These are phyloP conservation scores for Cathartes aura DNA, from an alignment of 2,113 vertebrate species.

Conservation along the genomic window DNA sequence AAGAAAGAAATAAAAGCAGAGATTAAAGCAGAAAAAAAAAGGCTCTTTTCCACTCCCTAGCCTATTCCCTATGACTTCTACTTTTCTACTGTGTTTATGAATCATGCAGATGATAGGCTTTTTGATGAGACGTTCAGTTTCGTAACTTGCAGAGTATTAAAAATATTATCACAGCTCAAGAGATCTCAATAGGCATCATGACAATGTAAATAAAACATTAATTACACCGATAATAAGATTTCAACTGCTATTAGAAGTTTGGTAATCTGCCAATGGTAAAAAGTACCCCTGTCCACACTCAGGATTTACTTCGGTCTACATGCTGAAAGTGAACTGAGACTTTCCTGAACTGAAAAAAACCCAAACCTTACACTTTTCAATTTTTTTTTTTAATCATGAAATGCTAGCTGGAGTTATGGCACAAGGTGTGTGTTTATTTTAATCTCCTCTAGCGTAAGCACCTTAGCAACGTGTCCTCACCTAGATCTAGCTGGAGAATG, in stretches of 20 bases:
- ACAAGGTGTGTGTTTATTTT: neutral
- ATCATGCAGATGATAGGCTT: neutral
- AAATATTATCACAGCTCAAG: neutral
- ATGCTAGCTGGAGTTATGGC: neutral
- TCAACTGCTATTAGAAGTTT: neutral
- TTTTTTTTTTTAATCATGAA: neutral
- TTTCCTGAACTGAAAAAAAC: neutral
- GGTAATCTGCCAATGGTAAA: neutral
- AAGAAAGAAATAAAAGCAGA: neutral
- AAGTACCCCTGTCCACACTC: neutral
- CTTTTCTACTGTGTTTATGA: neutral
- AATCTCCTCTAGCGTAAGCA: neutral
- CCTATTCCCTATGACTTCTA: neutral
- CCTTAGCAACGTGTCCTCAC: neutral
- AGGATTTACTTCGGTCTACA: fast-evolving
- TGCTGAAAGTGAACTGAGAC: neutral
- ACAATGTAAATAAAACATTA: neutral
- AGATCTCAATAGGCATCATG: neutral
- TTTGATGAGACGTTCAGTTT: neutral
- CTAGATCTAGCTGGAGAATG: neutral
- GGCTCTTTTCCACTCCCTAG: neutral
- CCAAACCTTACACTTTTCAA: neutral
- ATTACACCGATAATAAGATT: neutral
- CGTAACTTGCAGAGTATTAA: neutral
- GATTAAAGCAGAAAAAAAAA: neutral